Evolutionary conservation across 1,140 invertebrate species (phyloP).

Genomic region (Bilobella aurantiaca): DNA sequence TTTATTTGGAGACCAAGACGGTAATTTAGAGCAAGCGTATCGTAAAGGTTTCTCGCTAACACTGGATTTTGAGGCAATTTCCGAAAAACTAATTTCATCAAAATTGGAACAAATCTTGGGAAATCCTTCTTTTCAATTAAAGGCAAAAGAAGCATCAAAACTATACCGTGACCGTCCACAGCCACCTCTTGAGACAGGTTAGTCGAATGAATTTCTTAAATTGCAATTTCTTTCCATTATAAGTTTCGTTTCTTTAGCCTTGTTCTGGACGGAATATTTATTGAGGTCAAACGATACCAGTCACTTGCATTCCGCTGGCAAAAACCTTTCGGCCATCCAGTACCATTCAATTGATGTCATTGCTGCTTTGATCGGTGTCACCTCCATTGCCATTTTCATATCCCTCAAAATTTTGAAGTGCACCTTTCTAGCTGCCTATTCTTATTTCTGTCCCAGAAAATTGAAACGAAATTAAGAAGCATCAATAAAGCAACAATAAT

Average conservation of each 20-base stretch:
- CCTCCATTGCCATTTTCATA: background rate
- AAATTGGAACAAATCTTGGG: background rate
- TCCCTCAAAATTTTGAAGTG: background rate
- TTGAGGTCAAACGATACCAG: background rate
- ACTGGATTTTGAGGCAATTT: slow-evolving; percentile 6
- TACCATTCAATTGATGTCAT: background rate
- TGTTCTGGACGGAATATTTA: slow-evolving; percentile 1
- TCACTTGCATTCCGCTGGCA: background rate
- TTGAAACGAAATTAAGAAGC: too few species aligned
- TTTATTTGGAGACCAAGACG: slow-evolving; percentile 48
- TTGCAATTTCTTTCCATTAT: background rate
- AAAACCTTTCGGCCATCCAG: background rate
- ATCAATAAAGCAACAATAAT: too few species aligned
- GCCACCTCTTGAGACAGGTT: background rate
- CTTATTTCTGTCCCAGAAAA: too few species aligned
- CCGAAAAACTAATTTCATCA: background rate
- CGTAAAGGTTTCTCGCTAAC: slow-evolving; percentile 15
- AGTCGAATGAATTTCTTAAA: background rate
- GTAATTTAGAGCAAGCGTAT: slow-evolving; percentile 39
- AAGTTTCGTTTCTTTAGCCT: background rate
- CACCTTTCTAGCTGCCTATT: too few species aligned
- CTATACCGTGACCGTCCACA: slow-evolving; percentile 9
- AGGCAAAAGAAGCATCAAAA: background rate
- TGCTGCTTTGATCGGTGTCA: background rate
- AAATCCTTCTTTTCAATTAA: background rate